phyloP scores from a whole-genome alignment of 1,140 invertebrate species.

The Macrobrachium nipponense region DNA sequence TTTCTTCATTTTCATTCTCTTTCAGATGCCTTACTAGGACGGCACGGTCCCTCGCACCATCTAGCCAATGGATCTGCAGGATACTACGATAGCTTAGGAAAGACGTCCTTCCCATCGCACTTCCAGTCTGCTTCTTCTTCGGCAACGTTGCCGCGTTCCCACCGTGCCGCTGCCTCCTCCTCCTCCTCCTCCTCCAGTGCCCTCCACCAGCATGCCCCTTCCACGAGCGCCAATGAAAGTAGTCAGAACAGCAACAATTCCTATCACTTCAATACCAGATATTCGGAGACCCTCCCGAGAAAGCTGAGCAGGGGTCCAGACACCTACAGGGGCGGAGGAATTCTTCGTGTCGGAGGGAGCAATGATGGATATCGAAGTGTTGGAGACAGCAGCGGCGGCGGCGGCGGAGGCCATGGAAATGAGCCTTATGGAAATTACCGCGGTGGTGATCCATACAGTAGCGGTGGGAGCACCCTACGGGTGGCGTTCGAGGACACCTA shows the following conservation, averaged over 20 bases:
- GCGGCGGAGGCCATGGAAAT: background rate
- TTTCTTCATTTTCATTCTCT: background rate
- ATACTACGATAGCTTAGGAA: conserved; percentile 23
- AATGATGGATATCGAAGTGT: conserved; percentile 10
- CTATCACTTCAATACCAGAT: too few relatives aligned
- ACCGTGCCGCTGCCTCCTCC: background rate
- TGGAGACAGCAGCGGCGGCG: conserved; percentile 12
- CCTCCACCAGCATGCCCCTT: background rate
- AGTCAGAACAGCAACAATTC: background rate
- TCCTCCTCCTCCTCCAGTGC: background rate
- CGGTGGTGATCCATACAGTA: too few relatives aligned
- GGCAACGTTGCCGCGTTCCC: background rate
- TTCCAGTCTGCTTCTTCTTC: background rate
- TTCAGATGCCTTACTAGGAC: conserved; percentile 26
- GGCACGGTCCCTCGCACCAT: background rate
- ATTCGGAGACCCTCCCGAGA: too few relatives aligned
- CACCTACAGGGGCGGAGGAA: background rate
- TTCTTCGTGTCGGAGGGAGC: conserved; percentile 2
- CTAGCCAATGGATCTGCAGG: conserved; percentile 24
- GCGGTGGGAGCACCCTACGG: too few relatives aligned
- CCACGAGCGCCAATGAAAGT: background rate
- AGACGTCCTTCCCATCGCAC: background rate
- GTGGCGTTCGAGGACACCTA: too few relatives aligned
- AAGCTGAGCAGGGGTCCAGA: background rate
- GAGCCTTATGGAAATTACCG: too few relatives aligned